These are phyloP conservation scores for Taeniopygia guttata DNA, from an alignment of 2,797 vertebrate species.

Conservation along the genomic window DNA sequence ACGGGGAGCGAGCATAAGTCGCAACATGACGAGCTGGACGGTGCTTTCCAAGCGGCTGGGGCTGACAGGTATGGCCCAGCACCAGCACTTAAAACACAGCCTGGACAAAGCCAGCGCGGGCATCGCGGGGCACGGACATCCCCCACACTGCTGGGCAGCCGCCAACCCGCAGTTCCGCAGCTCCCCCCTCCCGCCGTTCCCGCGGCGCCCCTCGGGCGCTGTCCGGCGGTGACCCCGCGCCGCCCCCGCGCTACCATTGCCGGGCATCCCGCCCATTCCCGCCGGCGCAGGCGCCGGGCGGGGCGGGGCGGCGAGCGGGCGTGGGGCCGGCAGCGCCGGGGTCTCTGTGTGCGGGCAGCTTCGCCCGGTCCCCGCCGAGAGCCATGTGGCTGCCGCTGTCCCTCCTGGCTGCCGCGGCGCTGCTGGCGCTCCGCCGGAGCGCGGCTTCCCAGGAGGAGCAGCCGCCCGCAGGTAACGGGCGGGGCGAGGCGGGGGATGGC, in stretches of 20 bases:
- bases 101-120: fast-evolving
- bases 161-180: fast-evolving
- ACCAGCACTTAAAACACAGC: neutral
- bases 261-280: neutral
- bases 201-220: fast-evolving
- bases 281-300: neutral
- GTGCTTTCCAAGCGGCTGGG: neutral
- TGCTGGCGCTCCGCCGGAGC: neutral
- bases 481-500: neutral
- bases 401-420: neutral
- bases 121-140: fast-evolving
- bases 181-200: fast-evolving
- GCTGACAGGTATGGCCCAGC: fast-evolving
- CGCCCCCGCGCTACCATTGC: neutral
- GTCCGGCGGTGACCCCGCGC: fast-evolving
- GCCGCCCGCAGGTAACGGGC: neutral
- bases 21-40: fast-evolving
- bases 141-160: fast-evolving
- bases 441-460: neutral
- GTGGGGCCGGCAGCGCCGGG: fast-evolving
- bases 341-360: fast-evolving
- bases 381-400: neutral
- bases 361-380: fast-evolving
- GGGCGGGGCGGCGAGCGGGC: neutral
- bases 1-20: fast-evolving